Evolutionary conservation across 2,888 invertebrate species (phyloP).

Genomic region (Chalcosyrphus nemorum): DNA sequence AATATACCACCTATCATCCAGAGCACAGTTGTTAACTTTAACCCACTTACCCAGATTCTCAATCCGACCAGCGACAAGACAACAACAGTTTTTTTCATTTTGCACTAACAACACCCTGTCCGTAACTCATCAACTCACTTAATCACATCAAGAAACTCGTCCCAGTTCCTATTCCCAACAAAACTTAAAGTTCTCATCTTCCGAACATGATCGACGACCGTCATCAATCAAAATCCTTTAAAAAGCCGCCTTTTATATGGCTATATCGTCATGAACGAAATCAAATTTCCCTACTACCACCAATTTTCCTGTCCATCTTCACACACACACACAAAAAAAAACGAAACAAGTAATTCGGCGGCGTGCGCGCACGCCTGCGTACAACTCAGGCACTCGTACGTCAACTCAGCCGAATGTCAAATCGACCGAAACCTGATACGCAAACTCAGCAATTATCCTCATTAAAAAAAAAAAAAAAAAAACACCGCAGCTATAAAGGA

Average conservation of each 20-base stretch:
- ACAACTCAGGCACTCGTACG: conserved; percentile 59
- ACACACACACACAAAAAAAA: background rate
- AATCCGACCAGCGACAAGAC: background rate
- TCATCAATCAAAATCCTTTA: conserved; percentile 70
- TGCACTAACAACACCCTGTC: conserved; percentile 59
- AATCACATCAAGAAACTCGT: conserved; percentile 53
- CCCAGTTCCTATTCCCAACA: conserved; percentile 45
- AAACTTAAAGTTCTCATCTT: conserved; percentile 44
- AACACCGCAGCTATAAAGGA: background rate
- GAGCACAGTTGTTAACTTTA: background rate
- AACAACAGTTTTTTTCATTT: conserved; percentile 29
- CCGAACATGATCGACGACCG: conserved; percentile 66
- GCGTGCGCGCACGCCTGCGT: conserved; percentile 65
- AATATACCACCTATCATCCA: too few species aligned
- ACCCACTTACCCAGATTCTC: conserved; percentile 46
- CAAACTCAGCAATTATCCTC: conserved; percentile 72
- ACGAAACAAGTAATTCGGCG: conserved; percentile 27
- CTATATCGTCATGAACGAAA: conserved; percentile 38
- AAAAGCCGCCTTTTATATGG: conserved; percentile 62
- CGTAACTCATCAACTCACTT: conserved; percentile 60
- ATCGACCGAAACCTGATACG: conserved; percentile 70
- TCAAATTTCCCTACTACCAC: conserved; percentile 66
- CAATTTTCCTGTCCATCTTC: conserved; percentile 66
- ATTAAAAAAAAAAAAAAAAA: conserved; percentile 57
- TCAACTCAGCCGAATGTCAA: conserved; percentile 72